phyloP scores from a whole-genome alignment of 1,140 invertebrate genomes.

The Ganaspis sp. region DNA sequence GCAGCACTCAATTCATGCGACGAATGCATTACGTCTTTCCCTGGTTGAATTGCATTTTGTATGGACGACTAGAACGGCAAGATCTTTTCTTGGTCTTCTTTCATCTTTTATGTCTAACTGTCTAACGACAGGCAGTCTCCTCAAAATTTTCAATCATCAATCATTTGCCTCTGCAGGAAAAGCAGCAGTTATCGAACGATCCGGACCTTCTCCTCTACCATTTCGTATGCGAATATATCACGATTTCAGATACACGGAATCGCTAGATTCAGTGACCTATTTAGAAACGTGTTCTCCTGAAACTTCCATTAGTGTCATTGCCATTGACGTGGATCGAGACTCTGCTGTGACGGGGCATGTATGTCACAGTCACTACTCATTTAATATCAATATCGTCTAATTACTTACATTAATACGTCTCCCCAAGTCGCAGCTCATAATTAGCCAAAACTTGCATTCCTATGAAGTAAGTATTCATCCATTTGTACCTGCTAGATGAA shows the following conservation, averaged over 20 bases:
- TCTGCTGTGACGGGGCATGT: neutral
- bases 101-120: neutral
- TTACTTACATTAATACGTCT: neutral
- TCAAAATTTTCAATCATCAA: conserved; percentile 1
- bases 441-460: neutral
- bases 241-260: conserved; percentile 22
- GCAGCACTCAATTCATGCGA: conserved; percentile 3
- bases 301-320: conserved; percentile 17
- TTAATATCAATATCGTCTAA: neutral
- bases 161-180: neutral
- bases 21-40: conserved; percentile 5
- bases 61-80: neutral
- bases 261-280: conserved; percentile 22
- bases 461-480: neutral
- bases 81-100: neutral
- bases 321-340: neutral
- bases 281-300: conserved; percentile 1
- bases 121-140: neutral
- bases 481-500: neutral
- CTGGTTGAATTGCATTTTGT: neutral
- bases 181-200: conserved; percentile 15
- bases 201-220: neutral
- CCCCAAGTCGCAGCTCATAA: neutral
- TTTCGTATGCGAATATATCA: neutral
- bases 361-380: neutral